phyloP scores from a whole-genome alignment of 2,113 vertebrate genomes.

The Sakesphorus luctuosus region DNA sequence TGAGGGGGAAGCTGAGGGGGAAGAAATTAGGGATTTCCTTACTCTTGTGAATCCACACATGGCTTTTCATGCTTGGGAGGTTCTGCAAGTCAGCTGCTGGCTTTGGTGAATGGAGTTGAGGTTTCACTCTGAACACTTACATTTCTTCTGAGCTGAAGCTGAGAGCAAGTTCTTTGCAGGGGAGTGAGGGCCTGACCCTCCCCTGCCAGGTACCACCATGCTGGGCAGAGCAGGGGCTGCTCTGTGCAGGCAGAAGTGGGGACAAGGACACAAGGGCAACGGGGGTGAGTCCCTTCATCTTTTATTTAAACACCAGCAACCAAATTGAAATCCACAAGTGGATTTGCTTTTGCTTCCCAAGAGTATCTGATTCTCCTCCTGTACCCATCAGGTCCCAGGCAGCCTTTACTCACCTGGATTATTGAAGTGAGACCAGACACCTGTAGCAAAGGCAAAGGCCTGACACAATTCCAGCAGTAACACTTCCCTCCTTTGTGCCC shows the following conservation, averaged over 20 bases:
- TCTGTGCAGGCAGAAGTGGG: accelerated
- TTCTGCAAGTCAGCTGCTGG: background rate
- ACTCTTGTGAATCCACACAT: background rate
- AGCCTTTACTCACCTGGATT: background rate
- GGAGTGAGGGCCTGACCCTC: background rate
- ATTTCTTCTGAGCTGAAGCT: background rate
- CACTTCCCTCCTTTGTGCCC: background rate
- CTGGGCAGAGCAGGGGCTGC: background rate
- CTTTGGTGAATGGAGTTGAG: background rate
- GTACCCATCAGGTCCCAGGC: background rate
- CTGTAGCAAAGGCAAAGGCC: background rate
- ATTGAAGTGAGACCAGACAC: background rate
- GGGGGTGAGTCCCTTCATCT: background rate
- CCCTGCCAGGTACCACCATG: background rate
- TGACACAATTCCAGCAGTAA: accelerated
- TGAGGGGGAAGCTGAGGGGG: background rate
- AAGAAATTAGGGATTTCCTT: background rate
- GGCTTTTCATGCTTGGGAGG: background rate
- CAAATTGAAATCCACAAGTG: background rate
- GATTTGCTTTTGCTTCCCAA: background rate
- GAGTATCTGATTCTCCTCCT: background rate
- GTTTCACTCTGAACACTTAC: background rate
- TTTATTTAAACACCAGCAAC: background rate
- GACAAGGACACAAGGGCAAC: background rate
- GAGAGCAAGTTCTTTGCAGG: background rate